phyloP scores from a whole-genome alignment of 2,113 vertebrate species.

The Melanotaenia duboulayi region DNA sequence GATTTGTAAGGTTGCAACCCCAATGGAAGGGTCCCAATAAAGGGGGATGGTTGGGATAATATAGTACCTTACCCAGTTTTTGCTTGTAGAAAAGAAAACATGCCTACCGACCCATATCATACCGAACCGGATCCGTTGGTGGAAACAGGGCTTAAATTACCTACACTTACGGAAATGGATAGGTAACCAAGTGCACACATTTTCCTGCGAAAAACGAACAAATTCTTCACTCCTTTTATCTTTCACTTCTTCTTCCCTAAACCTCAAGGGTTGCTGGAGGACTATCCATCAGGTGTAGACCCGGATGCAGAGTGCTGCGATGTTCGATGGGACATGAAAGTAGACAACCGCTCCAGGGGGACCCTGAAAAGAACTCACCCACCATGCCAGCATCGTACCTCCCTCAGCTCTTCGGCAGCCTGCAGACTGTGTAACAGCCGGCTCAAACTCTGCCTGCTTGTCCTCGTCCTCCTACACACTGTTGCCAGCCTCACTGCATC shows the following conservation, averaged over 20 bases:
- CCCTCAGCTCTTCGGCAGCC: slow-evolving; percentile 91
- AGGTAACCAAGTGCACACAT: too few relatives aligned
- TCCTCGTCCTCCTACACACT: slow-evolving; percentile 96
- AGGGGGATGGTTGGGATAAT: too few relatives aligned
- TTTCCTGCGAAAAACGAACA: background rate
- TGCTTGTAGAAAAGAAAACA: too few relatives aligned
- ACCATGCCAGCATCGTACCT: slow-evolving; percentile 90
- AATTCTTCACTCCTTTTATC: background rate
- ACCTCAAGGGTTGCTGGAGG: slow-evolving; percentile 91
- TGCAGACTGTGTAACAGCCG: slow-evolving; percentile 95
- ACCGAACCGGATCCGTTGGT: too few relatives aligned
- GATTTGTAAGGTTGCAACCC: too few relatives aligned
- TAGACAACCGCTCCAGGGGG: slow-evolving; percentile 87
- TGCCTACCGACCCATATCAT: too few relatives aligned
- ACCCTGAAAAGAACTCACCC: slow-evolving; percentile 89
- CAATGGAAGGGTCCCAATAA: too few relatives aligned
- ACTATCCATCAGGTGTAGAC: slow-evolving; percentile 87
- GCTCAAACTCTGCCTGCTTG: slow-evolving; percentile 96
- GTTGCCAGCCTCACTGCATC: slow-evolving; percentile 94
- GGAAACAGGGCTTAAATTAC: too few relatives aligned
- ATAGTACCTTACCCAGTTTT: too few relatives aligned
- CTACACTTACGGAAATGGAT: too few relatives aligned
- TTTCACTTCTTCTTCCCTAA: background rate
- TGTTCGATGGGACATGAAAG: slow-evolving; percentile 90
- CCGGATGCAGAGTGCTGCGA: slow-evolving; percentile 96